A percentile compares a stretch with the other conserved stretches of the same genome.
These are phyloP conservation scores for Dunckerocampus dactyliophorus DNA, from an alignment of 2,113 vertebrate species.

Conservation along the genomic window DNA sequence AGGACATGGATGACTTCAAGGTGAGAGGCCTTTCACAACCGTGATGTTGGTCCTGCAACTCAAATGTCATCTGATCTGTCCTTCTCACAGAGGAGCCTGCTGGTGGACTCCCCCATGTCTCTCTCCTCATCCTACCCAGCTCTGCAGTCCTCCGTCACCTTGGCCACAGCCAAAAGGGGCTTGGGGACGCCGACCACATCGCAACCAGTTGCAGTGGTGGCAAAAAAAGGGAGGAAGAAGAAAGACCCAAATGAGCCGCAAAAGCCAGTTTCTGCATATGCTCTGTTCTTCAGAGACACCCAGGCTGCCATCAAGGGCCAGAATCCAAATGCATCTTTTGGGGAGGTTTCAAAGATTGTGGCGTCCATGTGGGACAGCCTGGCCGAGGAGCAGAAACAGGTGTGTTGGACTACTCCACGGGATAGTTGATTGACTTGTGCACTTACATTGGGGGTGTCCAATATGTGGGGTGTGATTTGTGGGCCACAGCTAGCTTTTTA, in stretches of 20 bases:
- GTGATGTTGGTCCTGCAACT: not conserved
- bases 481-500: too few species aligned
- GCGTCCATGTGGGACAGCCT: constrained; percentile 95
- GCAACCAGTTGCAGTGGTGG: not conserved
- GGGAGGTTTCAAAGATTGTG: constrained; percentile 90
- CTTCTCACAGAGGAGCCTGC: constrained; percentile 61
- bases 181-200: constrained; percentile 48
- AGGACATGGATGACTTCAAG: constrained; percentile 86
- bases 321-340: constrained; percentile 89
- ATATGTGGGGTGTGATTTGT: too few species aligned
- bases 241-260: constrained; percentile 91
- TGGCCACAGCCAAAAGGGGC: constrained; percentile 59
- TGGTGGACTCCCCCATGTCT: constrained; percentile 69
- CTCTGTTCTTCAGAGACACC: constrained; percentile 89
- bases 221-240: constrained; percentile 79
- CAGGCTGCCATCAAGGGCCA: constrained; percentile 92
- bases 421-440: too few species aligned
- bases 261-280: constrained; percentile 88
- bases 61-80: not conserved
- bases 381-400: constrained; percentile 91
- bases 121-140: constrained; percentile 56
- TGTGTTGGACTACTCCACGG: constrained; percentile 26
- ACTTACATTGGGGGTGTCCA: too few species aligned
- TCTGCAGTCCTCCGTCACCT: constrained; percentile 32
- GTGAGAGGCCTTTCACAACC: constrained; percentile 43